A percentile compares a stretch with the other conserved stretches of the same genome.
These are phyloP conservation scores for Dicranocentrus wangi DNA, from an alignment of 2,888 invertebrate genomes.

Conservation along the genomic window DNA sequence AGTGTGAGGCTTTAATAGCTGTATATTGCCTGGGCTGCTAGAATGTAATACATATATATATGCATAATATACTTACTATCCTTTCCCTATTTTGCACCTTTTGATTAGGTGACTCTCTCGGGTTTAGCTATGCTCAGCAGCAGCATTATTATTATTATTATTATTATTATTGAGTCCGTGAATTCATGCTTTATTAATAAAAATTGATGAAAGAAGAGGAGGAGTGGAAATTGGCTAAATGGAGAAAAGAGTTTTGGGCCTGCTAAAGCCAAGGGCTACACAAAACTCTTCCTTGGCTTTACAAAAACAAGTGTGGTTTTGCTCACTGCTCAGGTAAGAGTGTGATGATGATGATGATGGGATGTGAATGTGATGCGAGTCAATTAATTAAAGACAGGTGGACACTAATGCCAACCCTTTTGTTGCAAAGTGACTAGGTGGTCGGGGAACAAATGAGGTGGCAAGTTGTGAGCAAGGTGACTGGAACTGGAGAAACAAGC, in stretches of 20 bases:
- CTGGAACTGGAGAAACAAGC: neutral
- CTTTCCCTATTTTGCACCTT: no score
- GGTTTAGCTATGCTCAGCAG: neutral
- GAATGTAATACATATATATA: no score
- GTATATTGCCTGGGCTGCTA: no score
- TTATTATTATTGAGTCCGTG: neutral
- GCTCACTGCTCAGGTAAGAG: neutral
- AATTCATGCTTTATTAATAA: slow-evolving; percentile 28
- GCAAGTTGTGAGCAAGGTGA: neutral
- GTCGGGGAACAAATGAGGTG: neutral
- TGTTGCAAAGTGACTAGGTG: slow-evolving; percentile 24
- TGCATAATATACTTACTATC: no score
- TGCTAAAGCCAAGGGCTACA: slow-evolving; percentile 19
- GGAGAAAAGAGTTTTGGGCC: neutral
- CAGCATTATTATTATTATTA: neutral
- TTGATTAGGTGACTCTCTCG: no score
- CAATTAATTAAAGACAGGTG: slow-evolving; percentile 62
- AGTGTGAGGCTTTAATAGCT: neutral
- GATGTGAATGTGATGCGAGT: slow-evolving; percentile 34
- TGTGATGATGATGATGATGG: no score
- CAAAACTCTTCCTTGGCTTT: neutral
- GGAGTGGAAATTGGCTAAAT: neutral
- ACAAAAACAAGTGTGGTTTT: no score
- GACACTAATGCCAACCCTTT: slow-evolving; percentile 8
- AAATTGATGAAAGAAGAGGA: neutral